Conservation (phyloP, 1,140 invertebrate genomes). For the Neomicropteryx cornuta region DNA sequence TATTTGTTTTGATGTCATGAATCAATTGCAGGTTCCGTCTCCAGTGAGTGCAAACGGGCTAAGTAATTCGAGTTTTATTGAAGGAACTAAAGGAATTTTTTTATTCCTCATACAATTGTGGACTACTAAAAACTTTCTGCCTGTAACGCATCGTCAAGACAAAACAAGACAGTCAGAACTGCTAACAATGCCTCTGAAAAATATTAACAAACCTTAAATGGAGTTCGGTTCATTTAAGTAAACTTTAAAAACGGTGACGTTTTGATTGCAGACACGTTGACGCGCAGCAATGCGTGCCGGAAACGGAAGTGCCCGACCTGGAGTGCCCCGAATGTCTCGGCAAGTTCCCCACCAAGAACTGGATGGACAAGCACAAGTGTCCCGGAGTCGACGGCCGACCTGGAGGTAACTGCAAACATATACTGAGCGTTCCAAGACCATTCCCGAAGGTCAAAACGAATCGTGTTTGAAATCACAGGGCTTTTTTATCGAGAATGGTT, state of each 20-base stretch:
- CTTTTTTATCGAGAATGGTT: too few species aligned
- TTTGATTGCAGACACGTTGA: conserved; percentile 17
- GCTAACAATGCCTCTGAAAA: background rate
- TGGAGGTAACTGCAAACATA: conserved; percentile 12
- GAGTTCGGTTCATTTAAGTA: background rate
- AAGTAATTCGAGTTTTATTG: background rate
- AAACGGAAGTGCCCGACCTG: conserved; percentile 15
- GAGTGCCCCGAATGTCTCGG: conserved; percentile 18
- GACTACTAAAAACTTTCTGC: background rate
- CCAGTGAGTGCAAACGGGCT: background rate
- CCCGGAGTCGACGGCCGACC: conserved; percentile 14
- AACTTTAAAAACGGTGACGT: too few species aligned
- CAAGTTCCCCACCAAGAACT: conserved; percentile 15
- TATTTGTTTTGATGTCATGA: background rate
- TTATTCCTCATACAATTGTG: background rate
- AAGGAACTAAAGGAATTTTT: background rate
- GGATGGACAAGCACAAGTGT: conserved; percentile 17
- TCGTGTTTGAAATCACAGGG: too few species aligned
- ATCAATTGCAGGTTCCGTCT: background rate
- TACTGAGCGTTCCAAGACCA: background rate
- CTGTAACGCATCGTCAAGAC: background rate
- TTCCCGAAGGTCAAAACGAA: too few species aligned
- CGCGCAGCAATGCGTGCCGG: conserved; percentile 14
- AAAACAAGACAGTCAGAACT: background rate
- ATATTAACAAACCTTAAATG: background rate